Evolutionary conservation across 1,140 invertebrate species (phyloP), one percentile per base, ranked within the genome.

Genomic region (Catajapyx aquilonaris): DNA sequence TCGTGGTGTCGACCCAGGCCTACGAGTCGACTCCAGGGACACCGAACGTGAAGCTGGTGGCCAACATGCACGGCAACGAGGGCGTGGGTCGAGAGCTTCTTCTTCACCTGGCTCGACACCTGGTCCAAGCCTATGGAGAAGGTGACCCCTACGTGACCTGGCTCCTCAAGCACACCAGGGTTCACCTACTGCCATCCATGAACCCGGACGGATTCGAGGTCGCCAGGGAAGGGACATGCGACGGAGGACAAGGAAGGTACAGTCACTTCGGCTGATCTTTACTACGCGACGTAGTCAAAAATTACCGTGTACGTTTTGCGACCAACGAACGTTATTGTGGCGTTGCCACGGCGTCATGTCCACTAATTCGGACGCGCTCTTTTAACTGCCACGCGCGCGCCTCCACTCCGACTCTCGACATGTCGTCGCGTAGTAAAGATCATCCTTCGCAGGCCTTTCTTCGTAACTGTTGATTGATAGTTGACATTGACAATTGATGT

Each of bases 171-270:
- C 86, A 85, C 48, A 86, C 83, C 0, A 65, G 85, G 40, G 80
- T 95, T 43, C 86, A 93, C 52, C 77, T 94, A 45, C 68, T 93
- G 60, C 87, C 87, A 2, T 83, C 81, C 3, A 79, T 90, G 77
- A 88, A 88, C 53, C 85, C 85, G 0, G 85, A 93, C 52, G 85
- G 85, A 2, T 87, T 81, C 51, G 77, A 84, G 42, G 51, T 81
- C 3, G 79, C 85, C 1, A 71, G 73, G 43, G 83, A 88, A 56
- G 86, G 86, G 35, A 70, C 71, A 33, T 93, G 87, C 50, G 76
- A 80, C 41, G 81, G 81, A 31, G 73, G 74, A 13, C 73, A 77
- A 51, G 85, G 83, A 53, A 72, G 80, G 74, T 83, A n/a, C n/a
- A n/a, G n/a, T n/a, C n/a, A n/a, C n/a, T n/a, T n/a, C n/a, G n/a